Evolutionary conservation across 2,113 vertebrate genomes (phyloP).

Genomic region (Myrmecobius fasciatus): DNA sequence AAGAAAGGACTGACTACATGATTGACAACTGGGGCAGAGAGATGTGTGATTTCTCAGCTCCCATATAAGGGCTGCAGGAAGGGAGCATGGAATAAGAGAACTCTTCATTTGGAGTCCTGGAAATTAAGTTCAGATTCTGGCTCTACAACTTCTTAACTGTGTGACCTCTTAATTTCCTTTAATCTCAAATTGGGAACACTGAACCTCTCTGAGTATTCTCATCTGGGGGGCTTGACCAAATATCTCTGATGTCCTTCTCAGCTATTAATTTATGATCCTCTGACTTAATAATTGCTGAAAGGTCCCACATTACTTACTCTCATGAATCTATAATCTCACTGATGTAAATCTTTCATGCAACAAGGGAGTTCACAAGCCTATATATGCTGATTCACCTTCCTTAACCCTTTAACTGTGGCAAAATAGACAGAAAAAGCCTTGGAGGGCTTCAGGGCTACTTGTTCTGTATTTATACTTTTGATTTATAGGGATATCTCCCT

Average conservation of each 20-base stretch:
- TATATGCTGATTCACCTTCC: neutral
- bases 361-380: neutral
- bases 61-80: neutral
- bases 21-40: neutral
- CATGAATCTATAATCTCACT: neutral
- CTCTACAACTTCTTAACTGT: neutral
- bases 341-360: neutral
- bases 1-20: neutral
- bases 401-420: neutral
- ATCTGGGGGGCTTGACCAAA: neutral
- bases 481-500: conserved; percentile 55
- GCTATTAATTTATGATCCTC: neutral
- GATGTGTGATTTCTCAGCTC: neutral
- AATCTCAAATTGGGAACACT: neutral
- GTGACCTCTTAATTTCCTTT: neutral
- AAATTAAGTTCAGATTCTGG: neutral
- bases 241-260: neutral
- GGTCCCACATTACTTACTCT: neutral
- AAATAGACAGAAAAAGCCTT: conserved; percentile 40
- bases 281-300: neutral
- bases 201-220: neutral
- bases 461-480: conserved; percentile 53
- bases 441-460: conserved; percentile 1
- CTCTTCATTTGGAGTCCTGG: neutral
- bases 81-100: neutral